Percentiles rank a stretch among this genome's conserved stretches.
Conservation (phyloP, 2,797 vertebrate genomes). For the Tapirus indicus region DNA sequence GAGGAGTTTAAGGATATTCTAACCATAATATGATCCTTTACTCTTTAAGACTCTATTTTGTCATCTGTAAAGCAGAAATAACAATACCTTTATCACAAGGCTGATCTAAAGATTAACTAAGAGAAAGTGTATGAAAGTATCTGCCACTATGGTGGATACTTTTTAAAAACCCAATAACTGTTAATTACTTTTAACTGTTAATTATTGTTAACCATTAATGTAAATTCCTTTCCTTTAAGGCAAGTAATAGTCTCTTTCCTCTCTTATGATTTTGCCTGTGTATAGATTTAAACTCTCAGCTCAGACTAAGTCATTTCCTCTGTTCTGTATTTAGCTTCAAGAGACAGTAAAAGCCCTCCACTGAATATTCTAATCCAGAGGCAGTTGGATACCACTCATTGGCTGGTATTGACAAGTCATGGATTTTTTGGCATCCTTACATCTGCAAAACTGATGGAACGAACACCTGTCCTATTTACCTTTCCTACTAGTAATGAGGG, state of each 20-base stretch:
- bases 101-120: not conserved
- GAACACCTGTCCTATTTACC: not conserved
- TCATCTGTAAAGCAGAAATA: constrained; percentile 9
- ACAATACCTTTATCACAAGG: not conserved
- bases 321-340: not conserved
- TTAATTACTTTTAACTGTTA: not conserved
- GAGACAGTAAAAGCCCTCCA: not conserved
- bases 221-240: not conserved
- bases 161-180: not conserved
- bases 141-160: not conserved
- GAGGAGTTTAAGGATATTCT: constrained; percentile 9
- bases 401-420: not conserved
- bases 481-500: not conserved
- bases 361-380: not conserved
- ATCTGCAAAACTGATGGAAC: not conserved
- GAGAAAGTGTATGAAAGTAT: not conserved
- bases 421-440: not conserved
- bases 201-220: not conserved
- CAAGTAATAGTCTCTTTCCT: not conserved
- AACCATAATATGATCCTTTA: not conserved
- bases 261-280: not conserved
- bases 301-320: not conserved
- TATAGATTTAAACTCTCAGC: not conserved
- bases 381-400: not conserved
- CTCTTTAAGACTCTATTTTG: not conserved